Conservation (phyloP, 2,113 vertebrate genomes). For the Spilogale gracilis region DNA sequence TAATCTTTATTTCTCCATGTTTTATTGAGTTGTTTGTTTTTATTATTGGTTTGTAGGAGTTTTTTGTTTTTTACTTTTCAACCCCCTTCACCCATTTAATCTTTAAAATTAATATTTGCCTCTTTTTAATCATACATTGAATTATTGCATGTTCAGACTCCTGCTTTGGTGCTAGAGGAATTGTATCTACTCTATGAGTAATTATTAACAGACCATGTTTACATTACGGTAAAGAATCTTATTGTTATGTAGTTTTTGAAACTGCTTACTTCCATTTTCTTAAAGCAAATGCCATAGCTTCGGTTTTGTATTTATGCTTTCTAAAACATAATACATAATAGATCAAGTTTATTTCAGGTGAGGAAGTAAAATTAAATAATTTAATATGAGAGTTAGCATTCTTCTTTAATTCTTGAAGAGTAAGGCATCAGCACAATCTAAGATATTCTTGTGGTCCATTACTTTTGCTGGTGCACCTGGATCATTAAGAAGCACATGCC, state of each 20-base stretch:
- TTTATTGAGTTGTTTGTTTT: neutral
- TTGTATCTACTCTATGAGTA: neutral
- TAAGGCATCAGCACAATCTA: neutral
- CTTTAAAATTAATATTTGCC: neutral
- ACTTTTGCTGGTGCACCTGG: neutral
- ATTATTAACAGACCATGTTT: neutral
- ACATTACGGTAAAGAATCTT: neutral
- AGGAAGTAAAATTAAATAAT: slow-evolving; percentile 20
- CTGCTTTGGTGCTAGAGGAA: neutral
- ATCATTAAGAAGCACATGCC: neutral
- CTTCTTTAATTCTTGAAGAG: slow-evolving; percentile 38
- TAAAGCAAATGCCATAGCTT: neutral
- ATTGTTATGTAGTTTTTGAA: neutral
- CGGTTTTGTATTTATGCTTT: neutral
- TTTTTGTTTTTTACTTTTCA: neutral
- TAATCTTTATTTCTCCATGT: neutral
- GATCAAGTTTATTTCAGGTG: neutral
- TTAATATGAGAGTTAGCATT: neutral
- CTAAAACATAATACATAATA: neutral
- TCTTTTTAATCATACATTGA: neutral
- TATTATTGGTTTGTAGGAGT: neutral
- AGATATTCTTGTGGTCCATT: neutral
- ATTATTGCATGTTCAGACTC: neutral
- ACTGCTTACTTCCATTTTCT: neutral
- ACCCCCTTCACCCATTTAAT: neutral